Conservation (phyloP, 1,140 invertebrate genomes). For the Anastrepha obliqua region DNA sequence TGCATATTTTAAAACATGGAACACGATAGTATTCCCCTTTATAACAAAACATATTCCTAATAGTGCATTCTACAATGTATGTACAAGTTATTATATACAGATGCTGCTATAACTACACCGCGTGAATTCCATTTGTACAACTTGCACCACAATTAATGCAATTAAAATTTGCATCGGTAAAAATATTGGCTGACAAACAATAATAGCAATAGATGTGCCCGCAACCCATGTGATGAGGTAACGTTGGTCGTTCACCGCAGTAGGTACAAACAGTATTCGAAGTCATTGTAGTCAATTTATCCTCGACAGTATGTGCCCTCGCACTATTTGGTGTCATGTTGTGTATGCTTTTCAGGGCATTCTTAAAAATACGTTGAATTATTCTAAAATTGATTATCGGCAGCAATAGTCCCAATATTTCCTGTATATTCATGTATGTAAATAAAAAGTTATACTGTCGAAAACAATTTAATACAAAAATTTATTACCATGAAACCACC, state of each 20-base stretch:
- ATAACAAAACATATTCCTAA: too few species aligned
- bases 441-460: neutral
- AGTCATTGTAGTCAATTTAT: slow-evolving; percentile 59
- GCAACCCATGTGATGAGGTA: slow-evolving; percentile 80
- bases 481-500: slow-evolving; percentile 80
- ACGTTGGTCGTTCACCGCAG: slow-evolving; percentile 77
- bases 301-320: neutral
- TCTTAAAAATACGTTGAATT: slow-evolving; percentile 73
- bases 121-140: slow-evolving; percentile 53
- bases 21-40: too few species aligned
- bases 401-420: slow-evolving; percentile 77
- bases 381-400: slow-evolving; percentile 79
- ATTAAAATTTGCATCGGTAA: slow-evolving; percentile 67
- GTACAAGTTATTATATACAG: too few species aligned
- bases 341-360: slow-evolving; percentile 38
- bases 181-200: slow-evolving; percentile 75
- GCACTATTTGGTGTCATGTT: neutral
- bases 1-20: too few species aligned
- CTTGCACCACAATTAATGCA: slow-evolving; percentile 66
- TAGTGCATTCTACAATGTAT: too few species aligned
- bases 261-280: slow-evolving; percentile 76
- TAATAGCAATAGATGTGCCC: slow-evolving; percentile 81
- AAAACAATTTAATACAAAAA: neutral
- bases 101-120: neutral
- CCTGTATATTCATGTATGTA: slow-evolving; percentile 72